Evolutionary conservation across 2,113 vertebrate genomes (phyloP).

Genomic region (Hepsetus odoe): DNA sequence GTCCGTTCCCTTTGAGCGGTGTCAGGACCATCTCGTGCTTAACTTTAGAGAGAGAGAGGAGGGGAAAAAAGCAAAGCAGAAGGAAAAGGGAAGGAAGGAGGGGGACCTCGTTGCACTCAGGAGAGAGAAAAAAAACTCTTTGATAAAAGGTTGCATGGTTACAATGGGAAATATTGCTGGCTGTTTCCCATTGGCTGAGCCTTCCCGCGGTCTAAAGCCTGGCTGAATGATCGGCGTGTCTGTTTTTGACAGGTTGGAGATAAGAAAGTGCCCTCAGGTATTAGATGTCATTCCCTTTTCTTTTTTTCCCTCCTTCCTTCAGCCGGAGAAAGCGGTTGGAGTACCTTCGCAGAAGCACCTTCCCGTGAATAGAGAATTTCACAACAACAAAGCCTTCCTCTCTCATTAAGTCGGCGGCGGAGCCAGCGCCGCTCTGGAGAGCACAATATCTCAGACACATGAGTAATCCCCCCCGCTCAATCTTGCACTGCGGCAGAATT

Average conservation of each 20-base stretch:
- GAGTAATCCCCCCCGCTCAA: conserved; percentile 76
- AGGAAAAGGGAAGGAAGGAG: conserved; percentile 61
- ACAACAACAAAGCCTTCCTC: conserved; percentile 77
- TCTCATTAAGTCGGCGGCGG: conserved; percentile 70
- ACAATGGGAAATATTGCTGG: conserved; percentile 63
- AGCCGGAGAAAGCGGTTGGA: conserved; percentile 68
- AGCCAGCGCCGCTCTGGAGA: conserved; percentile 74
- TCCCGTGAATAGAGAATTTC: conserved; percentile 82
- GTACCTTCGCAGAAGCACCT: conserved; percentile 75
- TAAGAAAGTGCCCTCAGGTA: conserved; percentile 88
- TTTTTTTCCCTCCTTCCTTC: conserved; percentile 62
- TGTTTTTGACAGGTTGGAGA: conserved; percentile 91
- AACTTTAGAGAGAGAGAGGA: conserved; percentile 72
- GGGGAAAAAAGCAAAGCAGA: conserved; percentile 62
- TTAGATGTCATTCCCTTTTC: conserved; percentile 86
- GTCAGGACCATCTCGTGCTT: conserved; percentile 66
- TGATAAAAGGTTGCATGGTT: conserved; percentile 69
- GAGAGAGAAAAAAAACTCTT: conserved; percentile 54
- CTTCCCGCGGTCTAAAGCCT: conserved; percentile 73
- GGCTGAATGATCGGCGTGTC: conserved; percentile 83
- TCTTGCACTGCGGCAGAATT: conserved; percentile 75
- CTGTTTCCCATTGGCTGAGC: conserved; percentile 72
- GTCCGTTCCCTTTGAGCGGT: conserved; percentile 54
- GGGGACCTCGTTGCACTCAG: conserved; percentile 52
- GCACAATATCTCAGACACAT: conserved; percentile 71